Base-by-base conservation (phyloP, 2,888 invertebrate genomes). In the Oeneis ivallda region DNA sequence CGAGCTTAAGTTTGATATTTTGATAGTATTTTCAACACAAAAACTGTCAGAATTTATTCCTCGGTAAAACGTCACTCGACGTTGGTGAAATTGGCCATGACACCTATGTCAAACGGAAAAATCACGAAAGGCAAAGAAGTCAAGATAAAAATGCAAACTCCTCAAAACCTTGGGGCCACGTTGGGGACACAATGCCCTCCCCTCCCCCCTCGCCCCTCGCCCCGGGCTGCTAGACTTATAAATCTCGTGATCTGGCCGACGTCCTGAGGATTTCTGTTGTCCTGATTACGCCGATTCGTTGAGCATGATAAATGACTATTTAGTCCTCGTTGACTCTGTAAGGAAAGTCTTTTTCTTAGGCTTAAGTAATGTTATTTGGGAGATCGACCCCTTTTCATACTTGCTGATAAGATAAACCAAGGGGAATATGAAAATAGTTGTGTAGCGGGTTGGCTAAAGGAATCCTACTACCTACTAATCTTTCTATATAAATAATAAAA, bases 161-260 rank as follows among this genome's bases (percentile, higher is more conserved):
- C 67, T 66, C 64, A 71, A 78, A 79, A 81, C 76, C 79, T 79
- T 75, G 72, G 68, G 72, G 71, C 69, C 72, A 76, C 76, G 80
- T 84, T 80, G 78, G 79, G 78, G 78, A 76, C 75, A 78, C 75
- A 72, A 72, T 76, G 79, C 80, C 81, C 79, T 78, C 32, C 52
- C n/a, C 15, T 10, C 37, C 1, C 17, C 37, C 53, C 37, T 15
- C 34, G 2, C 15, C 37, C 37, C 37, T 34, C 37, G 37, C 34
- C 34, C 37, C 53, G 10, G 53, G 37, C 76, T 70, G 72, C 71
- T 70, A 76, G 78, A 76, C 73, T 77, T 77, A 87, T 86, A 86
- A 88, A 88, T 87, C 87, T 83, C 74, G 73, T 75, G 78, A 82
- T 82, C 81, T 79, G 78, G 76, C 71, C 73, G 70, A 74, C 71